Evolutionary conservation across 1,140 invertebrate species (phyloP), one percentile per base, ranked within the genome.

Genomic region (Samia ricini): DNA sequence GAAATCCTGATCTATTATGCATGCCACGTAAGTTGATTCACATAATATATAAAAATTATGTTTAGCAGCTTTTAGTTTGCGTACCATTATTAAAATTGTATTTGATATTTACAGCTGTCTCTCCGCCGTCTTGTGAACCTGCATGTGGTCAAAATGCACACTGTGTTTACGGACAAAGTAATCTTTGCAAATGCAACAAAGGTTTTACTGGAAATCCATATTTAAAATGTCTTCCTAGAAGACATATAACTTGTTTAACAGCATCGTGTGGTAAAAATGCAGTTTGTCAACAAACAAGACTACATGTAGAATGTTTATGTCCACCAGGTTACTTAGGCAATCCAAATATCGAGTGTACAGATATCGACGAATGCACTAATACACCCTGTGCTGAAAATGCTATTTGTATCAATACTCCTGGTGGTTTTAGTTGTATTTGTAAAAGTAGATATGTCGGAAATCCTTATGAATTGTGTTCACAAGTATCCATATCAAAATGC

Each of bases 171-270:
- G 94, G 95, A 15, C 89, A 91, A 20, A 92, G 91, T 33, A 96
- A 96, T 61, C 92, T 94, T 66, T 98, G 97, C 72, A 94, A 95
- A 66, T 98, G 97, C 75, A 95, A 98, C 83, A 92, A 93, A 54
- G 96, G 96, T 10, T 96, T 94, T 2, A 95, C 89, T 62, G 97
- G 97, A 60, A 98, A 98, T 92, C 97, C 97, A 5, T 98, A 98
- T 81, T 93, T 94, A 63, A 93, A 94, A 20, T 98, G 97, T 81
- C 93, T 93, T 1, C 85, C 92, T 29, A 92, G 95, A 70, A 92
- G 93, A 68, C 94, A 93, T 74, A 94, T 93, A 60, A 93, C 94
- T n/a, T 98, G 96, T 73, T 91, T 93, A 1, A 92, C 91, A 56
- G 93, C 94, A 29, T 91, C 93, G 15, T 98, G 97, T 84, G 97